A percentile compares a stretch with the other conserved stretches of the same genome.
Conservation (phyloP, 2,797 vertebrate species). For the Hypotaenidia philippensis region DNA sequence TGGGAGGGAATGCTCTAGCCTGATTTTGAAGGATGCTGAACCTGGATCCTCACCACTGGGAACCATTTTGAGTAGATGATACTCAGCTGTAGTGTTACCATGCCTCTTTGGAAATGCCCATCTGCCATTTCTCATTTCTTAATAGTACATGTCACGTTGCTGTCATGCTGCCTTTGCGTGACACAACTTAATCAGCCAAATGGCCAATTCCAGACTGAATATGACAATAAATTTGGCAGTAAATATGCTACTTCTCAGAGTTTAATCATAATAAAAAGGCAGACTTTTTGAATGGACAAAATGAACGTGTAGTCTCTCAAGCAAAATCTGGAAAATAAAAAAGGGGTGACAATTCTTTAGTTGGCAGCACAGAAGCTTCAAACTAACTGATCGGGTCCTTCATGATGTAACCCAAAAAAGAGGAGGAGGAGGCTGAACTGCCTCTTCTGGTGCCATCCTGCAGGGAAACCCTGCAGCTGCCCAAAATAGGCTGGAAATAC, state of each 20-base stretch:
- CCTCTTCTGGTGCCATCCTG: too few relatives aligned
- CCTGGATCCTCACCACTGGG: not conserved
- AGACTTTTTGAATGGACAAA: not conserved
- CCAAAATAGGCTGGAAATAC: not conserved
- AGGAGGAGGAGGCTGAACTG: too few relatives aligned
- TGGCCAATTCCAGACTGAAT: conserved; percentile 4
- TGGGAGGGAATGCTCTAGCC: not conserved
- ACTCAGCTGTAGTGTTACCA: not conserved
- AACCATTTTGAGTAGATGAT: not conserved
- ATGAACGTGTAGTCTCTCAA: not conserved
- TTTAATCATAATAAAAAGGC: conserved; percentile 11
- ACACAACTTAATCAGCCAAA: conserved; percentile 35
- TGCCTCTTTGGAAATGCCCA: conserved; percentile 14
- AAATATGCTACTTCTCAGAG: conserved; percentile 37
- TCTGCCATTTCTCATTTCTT: conserved; percentile 46
- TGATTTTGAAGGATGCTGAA: not conserved
- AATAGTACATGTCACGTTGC: not conserved
- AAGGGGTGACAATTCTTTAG: not conserved
- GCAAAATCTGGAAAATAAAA: not conserved
- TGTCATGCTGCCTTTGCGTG: not conserved
- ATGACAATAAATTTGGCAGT: conserved; percentile 21
- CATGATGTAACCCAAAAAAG: too few relatives aligned
- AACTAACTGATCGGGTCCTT: too few relatives aligned
- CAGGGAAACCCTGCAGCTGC: too few relatives aligned
- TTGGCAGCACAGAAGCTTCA: not conserved